Base-by-base conservation (phyloP, 2,113 vertebrate species). In the Antennarius striatus region DNA sequence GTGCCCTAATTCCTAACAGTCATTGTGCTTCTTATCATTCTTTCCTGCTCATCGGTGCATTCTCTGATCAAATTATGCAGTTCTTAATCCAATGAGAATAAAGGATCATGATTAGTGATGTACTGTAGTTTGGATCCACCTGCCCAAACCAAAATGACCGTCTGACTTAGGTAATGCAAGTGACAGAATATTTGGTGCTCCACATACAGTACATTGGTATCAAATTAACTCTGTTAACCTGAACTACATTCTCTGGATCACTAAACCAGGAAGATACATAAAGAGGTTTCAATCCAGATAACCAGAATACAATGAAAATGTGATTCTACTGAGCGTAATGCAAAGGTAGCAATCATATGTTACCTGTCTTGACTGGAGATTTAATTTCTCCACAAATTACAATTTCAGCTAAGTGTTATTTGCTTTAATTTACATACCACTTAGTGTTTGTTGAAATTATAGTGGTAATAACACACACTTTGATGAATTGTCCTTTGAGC, bases 401-500 rank as follows among this genome's bases (percentile, higher is more conserved):
- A 36, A 4, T 28, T 46, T 28, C 11, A 45, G 9, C 14, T n/a
- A 13, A 36, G 32, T 36, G 32, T 7, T 36, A 5, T 36, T 36
- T 36, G 32, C 32, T 36, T 36, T 36, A 36, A 36, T 36, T 36
- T 36, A 7, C 2, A 36, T 36, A 5, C 32, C 32, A 36, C 32
- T 36, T 36, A 36, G 32, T 36, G 4, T 36, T 45, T 49, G 54
- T 68, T 42, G 51, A 59, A 53, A 42, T 39, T 45, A 6, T 0
- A 10, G 43, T 16, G 40, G n/a, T 43, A 14, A 54, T 16, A 59
- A 15, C 49, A 62, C 50, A 16, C 50, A 5, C 9, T 58, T 46
- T 59, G 4, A 55, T 36, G 47, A 71, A 64, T 11, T 16, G 14
- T 50, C 40, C 54, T 62, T 1, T 9, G 17, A 71, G 66, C 46